These are phyloP conservation scores for Lasioglossum figueresi DNA, from an alignment of 2,888 invertebrate genomes.

Conservation along the genomic window DNA sequence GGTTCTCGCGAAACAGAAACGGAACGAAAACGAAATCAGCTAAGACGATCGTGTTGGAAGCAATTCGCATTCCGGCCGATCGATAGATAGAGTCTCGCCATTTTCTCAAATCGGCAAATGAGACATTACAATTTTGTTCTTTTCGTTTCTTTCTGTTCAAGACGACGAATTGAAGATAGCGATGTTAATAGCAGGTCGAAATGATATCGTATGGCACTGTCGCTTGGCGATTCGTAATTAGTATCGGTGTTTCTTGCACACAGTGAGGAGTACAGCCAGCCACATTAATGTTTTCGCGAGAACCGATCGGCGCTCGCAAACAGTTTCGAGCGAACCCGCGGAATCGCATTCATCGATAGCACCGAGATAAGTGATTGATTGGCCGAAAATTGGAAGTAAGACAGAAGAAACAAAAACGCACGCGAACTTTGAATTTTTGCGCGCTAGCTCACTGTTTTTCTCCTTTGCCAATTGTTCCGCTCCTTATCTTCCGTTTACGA, in stretches of 20 bases:
- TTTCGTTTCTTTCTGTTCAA: slow-evolving; percentile 24
- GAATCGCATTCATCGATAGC: background rate
- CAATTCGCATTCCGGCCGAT: slow-evolving; percentile 57
- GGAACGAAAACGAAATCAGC: slow-evolving; percentile 12
- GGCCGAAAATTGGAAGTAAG: background rate
- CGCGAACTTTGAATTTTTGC: slow-evolving; percentile 6
- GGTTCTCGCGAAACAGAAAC: slow-evolving; percentile 31
- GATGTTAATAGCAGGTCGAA: slow-evolving; percentile 56
- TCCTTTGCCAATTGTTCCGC: background rate
- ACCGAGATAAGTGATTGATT: slow-evolving; percentile 6
- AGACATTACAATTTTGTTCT: slow-evolving; percentile 13
- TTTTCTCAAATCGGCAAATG: slow-evolving; percentile 31
- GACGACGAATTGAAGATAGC: slow-evolving; percentile 57
- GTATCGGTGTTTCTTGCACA: slow-evolving; percentile 58
- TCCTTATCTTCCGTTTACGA: background rate
- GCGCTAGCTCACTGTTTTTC: background rate
- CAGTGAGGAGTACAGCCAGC: slow-evolving; percentile 57
- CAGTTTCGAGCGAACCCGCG: slow-evolving; percentile 3
- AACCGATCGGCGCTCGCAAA: background rate
- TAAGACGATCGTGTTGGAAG: slow-evolving; percentile 47
- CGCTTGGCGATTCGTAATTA: slow-evolving; percentile 72
- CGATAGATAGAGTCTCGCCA: background rate
- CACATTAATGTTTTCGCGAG: slow-evolving; percentile 60
- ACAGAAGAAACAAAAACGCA: too few relatives aligned
- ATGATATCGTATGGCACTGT: slow-evolving; percentile 72